Base-by-base conservation (phyloP, 2,113 vertebrate species). In the Acanthisitta chloris region DNA sequence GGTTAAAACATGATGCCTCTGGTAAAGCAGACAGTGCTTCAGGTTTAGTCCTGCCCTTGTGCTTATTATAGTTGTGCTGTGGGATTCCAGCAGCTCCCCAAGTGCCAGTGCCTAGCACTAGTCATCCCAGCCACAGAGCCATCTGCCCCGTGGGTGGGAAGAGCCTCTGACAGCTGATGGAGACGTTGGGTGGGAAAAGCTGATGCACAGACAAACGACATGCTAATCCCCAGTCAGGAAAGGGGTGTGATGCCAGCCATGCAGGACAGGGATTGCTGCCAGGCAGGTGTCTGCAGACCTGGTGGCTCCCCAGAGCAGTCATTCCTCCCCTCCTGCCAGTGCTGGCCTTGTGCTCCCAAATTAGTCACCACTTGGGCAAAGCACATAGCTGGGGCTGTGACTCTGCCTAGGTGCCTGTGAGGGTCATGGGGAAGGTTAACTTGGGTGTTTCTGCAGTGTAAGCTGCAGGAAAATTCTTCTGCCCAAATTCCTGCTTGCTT, bases 31-130 rank as follows among this genome's bases (percentile, higher is more conserved):
- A 43, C 29, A 49, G 74, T 1, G 2, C 42, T 91, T 82, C 57
- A 38, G 73, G 73, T 87, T 92, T 82, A 94, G 74, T 95, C 93
- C 70, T 93, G 74, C 66, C 71, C 42, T 6, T 6, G 31, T 69
- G 87, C 81, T 96, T 95, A 70, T 93, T 90, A 80, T 90, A 90
- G 92, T 34, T 42, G 28, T 24, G n/a, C 40, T 48, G 65, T 85
- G 87, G 91, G 89, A 87, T 92, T 93, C 93, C 90, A 83, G 14
- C n/a, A 34, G 26, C 66, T 34, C 66, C 64, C 62, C 72, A 26
- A 51, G 55, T 52, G 59, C 6, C 13, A 48, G 42, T 17, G 90
- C 86, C 73, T 77, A 5, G 61, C 74, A 12, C 36, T 31, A 52
- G 70, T 49, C 71, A 42, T 43, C 45, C 78, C 91, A 72, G 79